Conservation (phyloP, 2,113 vertebrate genomes). For the Passer domesticus region DNA sequence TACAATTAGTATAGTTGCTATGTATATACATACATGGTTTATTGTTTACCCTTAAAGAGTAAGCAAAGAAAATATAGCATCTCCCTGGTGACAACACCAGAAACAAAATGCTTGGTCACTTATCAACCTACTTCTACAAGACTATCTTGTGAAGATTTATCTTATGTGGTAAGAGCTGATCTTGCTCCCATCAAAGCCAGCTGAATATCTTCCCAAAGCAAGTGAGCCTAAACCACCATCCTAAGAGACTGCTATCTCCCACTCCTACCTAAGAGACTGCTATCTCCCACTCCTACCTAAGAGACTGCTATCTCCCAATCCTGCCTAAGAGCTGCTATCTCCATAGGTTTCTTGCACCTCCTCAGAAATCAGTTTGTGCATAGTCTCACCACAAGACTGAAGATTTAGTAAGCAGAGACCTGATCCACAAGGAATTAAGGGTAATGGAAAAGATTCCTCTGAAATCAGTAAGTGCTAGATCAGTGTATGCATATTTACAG, state of each 20-base stretch:
- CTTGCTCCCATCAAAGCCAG: not conserved
- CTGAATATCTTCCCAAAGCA: not conserved
- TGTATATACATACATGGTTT: accelerated
- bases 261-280: not conserved
- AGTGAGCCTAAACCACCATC: not conserved
- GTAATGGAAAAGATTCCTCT: not conserved
- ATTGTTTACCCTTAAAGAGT: not conserved
- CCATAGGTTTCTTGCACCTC: not conserved
- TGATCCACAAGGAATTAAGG: not conserved
- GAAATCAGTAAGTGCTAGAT: not conserved
- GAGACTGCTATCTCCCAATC: not conserved
- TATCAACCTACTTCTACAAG: not conserved
- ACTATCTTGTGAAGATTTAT: not conserved
- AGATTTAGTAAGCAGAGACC: not conserved
- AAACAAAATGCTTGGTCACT: not conserved
- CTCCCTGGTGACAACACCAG: not conserved
- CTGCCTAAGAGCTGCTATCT: not conserved
- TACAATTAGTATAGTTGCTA: not conserved
- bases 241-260: not conserved
- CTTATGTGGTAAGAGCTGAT: not conserved
- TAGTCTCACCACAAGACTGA: not conserved
- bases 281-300: not conserved
- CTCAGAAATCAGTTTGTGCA: not conserved
- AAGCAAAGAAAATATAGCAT: not conserved
- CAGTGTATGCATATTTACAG: not conserved